These are phyloP conservation scores for Coregonus clupeaformis DNA, from an alignment of 2,113 vertebrate species.

Conservation along the genomic window DNA sequence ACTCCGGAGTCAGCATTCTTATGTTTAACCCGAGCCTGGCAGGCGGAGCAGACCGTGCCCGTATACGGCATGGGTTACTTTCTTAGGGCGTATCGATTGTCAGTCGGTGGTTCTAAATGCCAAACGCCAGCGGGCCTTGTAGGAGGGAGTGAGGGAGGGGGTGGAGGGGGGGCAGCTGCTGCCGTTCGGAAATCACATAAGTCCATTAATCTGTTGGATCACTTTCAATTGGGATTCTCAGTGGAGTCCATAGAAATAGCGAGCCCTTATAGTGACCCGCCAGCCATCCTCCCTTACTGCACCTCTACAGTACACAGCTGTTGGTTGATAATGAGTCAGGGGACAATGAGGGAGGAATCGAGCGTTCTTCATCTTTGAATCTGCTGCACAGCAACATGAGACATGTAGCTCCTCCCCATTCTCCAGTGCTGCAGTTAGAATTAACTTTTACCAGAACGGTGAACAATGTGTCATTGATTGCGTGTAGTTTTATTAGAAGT, in stretches of 20 bases:
- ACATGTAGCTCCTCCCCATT: not conserved
- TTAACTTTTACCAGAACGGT: not conserved
- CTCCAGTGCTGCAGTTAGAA: not conserved
- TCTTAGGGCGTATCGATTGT: conserved; percentile 61
- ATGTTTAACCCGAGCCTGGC: conserved; percentile 26
- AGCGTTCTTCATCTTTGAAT: conserved; percentile 27
- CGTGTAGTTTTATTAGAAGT: no score
- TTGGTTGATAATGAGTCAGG: conserved; percentile 27
- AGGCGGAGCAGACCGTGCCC: conserved; percentile 33
- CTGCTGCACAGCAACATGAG: not conserved
- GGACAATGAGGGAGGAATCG: conserved; percentile 28
- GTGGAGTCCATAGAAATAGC: conserved; percentile 44
- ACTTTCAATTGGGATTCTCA: conserved; percentile 42
- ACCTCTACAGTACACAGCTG: conserved; percentile 49
- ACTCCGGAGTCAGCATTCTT: conserved; percentile 64
- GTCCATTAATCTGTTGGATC: conserved; percentile 61
- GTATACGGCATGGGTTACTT: conserved; percentile 59
- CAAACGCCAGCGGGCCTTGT: conserved; percentile 5
- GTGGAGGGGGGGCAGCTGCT: conserved; percentile 53
- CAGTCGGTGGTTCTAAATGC: conserved; percentile 34
- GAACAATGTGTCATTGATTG: no score
- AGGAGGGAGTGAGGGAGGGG: conserved; percentile 23
- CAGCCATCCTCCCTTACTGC: not conserved
- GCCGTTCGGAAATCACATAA: conserved; percentile 27
- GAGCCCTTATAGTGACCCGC: conserved; percentile 22